Evolutionary conservation across 2,888 invertebrate genomes (phyloP).

Genomic region (Spatulosminthurus flaviceps): DNA sequence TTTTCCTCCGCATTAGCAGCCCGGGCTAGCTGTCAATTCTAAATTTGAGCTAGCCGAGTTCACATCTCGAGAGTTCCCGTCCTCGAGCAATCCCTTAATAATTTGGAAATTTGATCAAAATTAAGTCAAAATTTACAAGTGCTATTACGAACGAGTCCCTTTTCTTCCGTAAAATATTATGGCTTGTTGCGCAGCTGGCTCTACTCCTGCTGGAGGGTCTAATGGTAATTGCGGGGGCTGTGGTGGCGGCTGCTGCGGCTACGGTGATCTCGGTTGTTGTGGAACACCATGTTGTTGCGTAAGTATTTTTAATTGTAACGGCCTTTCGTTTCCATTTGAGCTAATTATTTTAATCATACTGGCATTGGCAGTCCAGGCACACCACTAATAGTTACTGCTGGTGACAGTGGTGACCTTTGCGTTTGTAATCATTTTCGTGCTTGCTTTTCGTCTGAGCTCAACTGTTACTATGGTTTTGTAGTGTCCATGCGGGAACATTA

Average conservation of each 20-base stretch:
- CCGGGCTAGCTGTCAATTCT: background rate
- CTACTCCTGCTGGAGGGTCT: background rate
- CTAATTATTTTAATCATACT: no score
- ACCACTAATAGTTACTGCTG: no score
- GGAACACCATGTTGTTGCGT: constrained; percentile 48
- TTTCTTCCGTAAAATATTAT: constrained; percentile 2
- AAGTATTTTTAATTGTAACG: no score
- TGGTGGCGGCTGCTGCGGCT: constrained; percentile 36
- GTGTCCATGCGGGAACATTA: constrained; percentile 45
- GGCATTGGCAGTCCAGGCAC: no score
- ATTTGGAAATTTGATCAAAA: constrained; percentile 4
- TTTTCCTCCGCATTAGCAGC: background rate
- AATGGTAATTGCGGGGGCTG: constrained; percentile 12
- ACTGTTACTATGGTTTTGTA: constrained; percentile 24
- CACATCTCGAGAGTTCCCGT: background rate
- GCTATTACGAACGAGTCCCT: background rate
- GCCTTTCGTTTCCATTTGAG: no score
- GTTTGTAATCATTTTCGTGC: no score
- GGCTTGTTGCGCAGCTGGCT: background rate
- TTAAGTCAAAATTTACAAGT: constrained; percentile 29
- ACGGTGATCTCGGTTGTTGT: constrained; percentile 39
- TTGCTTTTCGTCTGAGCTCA: no score
- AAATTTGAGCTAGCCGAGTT: constrained; percentile 30
- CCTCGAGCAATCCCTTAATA: background rate
- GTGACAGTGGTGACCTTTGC: no score